Evolutionary conservation across 1,140 invertebrate genomes (phyloP).

Genomic region (Capitella teleta): DNA sequence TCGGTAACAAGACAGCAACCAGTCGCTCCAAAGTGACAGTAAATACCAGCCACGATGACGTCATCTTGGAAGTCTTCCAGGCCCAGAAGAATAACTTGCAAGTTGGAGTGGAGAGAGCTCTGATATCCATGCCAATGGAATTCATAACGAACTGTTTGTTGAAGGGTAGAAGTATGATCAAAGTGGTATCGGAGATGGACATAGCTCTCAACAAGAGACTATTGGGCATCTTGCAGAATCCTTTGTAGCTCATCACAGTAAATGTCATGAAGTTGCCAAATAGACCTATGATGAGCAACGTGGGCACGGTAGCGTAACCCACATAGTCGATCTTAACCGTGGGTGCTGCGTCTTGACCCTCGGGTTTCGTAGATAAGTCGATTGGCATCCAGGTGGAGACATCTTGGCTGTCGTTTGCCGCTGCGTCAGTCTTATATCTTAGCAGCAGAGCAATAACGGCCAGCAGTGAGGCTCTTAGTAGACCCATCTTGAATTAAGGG

Average conservation of each 20-base stretch:
- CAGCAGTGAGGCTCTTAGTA: no score
- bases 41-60: conserved; percentile 25
- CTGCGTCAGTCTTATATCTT: no score
- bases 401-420: no score
- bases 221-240: not conserved
- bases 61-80: conserved; percentile 21
- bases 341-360: no score
- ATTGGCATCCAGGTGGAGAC: no score
- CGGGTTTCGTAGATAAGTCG: no score
- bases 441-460: no score
- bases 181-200: not conserved
- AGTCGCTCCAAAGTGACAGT: conserved; percentile 21
- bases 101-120: not conserved
- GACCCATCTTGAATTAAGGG: no score
- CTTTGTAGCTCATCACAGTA: not conserved
- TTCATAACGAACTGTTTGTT: not conserved
- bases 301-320: not conserved
- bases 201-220: not conserved
- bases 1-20: conserved; percentile 20
- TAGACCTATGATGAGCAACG: not conserved
- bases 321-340: no score
- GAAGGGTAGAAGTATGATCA: not conserved
- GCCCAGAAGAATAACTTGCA: conserved; percentile 13
- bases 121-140: not conserved
- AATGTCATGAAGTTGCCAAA: not conserved